phyloP scores from a whole-genome alignment of 2,797 vertebrate species.

The Streptopelia turtur region DNA sequence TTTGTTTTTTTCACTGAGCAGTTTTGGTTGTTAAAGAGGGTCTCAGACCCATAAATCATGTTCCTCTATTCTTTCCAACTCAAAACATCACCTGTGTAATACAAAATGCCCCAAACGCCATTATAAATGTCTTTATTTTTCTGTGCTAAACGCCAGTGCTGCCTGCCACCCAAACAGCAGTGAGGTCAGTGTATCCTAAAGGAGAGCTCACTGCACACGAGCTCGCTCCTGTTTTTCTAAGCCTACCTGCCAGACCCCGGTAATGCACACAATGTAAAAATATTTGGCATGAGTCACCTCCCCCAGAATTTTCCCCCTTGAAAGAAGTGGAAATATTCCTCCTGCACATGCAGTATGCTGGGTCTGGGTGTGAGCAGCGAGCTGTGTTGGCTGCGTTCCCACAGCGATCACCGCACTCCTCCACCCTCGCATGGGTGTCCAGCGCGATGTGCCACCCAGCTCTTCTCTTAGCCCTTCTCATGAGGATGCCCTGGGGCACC shows the following conservation, averaged over 20 bases:
- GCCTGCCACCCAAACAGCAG: background rate
- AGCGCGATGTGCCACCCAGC: background rate
- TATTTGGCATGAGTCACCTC: background rate
- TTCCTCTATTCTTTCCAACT: background rate
- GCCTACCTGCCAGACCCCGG: conserved; percentile 4
- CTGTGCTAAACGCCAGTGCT: background rate
- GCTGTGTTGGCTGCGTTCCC: background rate
- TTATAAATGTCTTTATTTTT: background rate
- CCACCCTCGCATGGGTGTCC: background rate
- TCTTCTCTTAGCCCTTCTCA: background rate
- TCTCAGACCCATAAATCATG: background rate
- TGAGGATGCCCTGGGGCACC: background rate
- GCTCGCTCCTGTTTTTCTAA: background rate
- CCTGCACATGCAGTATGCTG: accelerated
- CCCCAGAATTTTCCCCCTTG: background rate
- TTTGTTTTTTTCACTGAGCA: background rate
- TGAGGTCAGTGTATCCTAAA: background rate
- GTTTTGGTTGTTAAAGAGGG: background rate
- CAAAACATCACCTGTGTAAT: background rate
- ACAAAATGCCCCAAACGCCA: background rate
- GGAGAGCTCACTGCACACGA: background rate
- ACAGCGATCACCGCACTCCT: background rate
- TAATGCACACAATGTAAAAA: background rate
- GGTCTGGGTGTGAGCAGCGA: background rate
- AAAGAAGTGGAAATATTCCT: background rate